Percentiles rank a stretch among this genome's conserved stretches.
Conservation (phyloP, 2,113 vertebrate genomes). For the Periophthalmus modestus region DNA sequence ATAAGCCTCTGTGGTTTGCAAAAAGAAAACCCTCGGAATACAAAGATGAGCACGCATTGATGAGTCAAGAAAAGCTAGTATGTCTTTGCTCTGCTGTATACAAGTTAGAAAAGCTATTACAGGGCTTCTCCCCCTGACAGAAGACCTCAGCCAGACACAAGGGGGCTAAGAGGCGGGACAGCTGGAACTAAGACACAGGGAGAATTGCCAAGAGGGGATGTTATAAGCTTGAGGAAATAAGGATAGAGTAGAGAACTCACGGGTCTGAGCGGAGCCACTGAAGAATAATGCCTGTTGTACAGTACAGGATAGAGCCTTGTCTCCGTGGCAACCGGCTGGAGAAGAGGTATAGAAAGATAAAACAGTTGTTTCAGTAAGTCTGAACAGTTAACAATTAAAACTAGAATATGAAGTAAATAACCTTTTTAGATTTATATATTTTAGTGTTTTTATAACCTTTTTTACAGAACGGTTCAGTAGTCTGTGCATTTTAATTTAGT, state of each 20-base stretch:
- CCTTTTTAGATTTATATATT: background rate
- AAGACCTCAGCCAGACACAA: conserved; percentile 24
- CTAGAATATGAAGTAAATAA: background rate
- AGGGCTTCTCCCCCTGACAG: conserved; percentile 43
- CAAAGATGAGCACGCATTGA: conserved; percentile 29
- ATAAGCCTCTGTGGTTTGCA: conserved; percentile 24
- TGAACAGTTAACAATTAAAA: conserved; percentile 3
- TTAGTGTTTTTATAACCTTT: background rate
- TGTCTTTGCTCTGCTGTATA: conserved; percentile 28
- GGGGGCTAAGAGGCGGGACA: conserved; percentile 21
- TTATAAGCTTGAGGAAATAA: conserved; percentile 21
- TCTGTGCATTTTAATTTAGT: background rate
- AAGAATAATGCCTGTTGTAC: conserved; percentile 96
- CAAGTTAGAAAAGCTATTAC: conserved; percentile 41
- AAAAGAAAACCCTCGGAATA: conserved; percentile 36
- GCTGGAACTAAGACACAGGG: conserved; percentile 9
- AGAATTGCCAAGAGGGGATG: conserved; percentile 21
- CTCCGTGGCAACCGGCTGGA: conserved; percentile 92
- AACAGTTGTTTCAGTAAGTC: background rate
- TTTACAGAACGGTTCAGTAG: background rate
- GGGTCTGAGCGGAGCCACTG: conserved; percentile 97
- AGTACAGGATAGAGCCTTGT: conserved; percentile 96
- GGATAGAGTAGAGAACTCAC: conserved; percentile 77
- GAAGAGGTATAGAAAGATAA: conserved; percentile 7
- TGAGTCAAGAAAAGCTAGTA: conserved; percentile 50